A percentile compares a stretch with the other conserved stretches of the same genome.
These are phyloP conservation scores for Phrynocephalus guinanensis DNA, from an alignment of 2,797 vertebrate species.

Conservation along the genomic window DNA sequence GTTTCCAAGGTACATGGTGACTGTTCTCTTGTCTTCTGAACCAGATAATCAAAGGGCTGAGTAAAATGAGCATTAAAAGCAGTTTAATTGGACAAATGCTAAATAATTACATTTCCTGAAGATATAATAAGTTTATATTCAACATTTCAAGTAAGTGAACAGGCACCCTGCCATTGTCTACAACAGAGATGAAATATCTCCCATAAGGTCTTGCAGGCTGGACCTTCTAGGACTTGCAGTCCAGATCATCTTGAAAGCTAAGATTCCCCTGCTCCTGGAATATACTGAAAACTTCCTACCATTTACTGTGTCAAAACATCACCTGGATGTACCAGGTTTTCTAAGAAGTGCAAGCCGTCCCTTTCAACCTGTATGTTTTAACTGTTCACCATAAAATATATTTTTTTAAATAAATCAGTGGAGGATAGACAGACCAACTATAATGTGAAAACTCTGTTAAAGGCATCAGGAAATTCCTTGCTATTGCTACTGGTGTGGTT, in stretches of 20 bases:
- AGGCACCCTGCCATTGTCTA: not conserved
- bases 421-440: no score
- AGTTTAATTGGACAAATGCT: not conserved
- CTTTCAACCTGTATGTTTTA: not conserved
- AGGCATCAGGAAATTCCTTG: no score
- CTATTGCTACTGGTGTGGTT: no score
- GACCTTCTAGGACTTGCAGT: no score
- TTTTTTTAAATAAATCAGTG: no score
- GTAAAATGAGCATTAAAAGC: not conserved
- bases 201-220: no score
- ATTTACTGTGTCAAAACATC: not conserved
- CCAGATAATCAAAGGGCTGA: not conserved
- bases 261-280: no score
- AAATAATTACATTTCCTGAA: not conserved
- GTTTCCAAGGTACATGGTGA: not conserved
- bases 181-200: no score
- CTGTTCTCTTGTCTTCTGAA: not conserved
- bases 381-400: no score
- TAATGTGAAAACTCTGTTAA: no score
- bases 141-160: not conserved
- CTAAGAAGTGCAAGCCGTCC: not conserved
- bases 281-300: not conserved
- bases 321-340: not conserved
- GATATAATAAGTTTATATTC: not conserved
- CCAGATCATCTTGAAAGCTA: no score